These are phyloP conservation scores for Micromys minutus DNA, from an alignment of 2,113 vertebrate genomes.

Conservation along the genomic window DNA sequence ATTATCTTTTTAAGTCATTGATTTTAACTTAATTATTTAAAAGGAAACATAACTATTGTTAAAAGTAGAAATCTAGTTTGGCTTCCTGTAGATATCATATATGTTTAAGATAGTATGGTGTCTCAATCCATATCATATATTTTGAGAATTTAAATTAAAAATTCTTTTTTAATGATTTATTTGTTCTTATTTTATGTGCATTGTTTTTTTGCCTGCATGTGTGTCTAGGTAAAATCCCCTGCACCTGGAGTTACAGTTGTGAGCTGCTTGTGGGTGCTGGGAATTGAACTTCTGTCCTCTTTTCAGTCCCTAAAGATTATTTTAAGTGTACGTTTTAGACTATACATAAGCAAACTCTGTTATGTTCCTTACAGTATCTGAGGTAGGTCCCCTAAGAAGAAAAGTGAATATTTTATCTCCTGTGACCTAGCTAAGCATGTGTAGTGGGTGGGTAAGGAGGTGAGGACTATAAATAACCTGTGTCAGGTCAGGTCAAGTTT, in stretches of 20 bases:
- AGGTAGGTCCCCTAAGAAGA: background rate
- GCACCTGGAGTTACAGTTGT: background rate
- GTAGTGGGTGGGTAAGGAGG: background rate
- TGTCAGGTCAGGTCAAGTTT: background rate
- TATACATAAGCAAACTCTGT: background rate
- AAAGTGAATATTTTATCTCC: slow-evolving; percentile 1
- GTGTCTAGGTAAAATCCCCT: background rate
- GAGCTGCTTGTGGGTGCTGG: background rate
- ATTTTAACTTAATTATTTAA: slow-evolving; percentile 43
- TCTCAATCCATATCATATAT: slow-evolving; percentile 17
- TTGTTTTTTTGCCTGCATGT: background rate
- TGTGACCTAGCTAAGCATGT: background rate
- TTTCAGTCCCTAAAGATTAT: background rate
- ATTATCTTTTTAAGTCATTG: slow-evolving; percentile 36
- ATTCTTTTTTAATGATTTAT: background rate
- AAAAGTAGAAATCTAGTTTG: slow-evolving; percentile 45
- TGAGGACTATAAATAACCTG: background rate
- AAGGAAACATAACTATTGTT: slow-evolving; percentile 21
- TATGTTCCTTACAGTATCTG: background rate
- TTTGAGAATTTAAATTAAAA: slow-evolving; percentile 28
- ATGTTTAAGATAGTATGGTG: background rate
- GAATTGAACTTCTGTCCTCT: background rate
- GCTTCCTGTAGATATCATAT: background rate
- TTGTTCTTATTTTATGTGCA: background rate
- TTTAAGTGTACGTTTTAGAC: background rate